phyloP scores from a whole-genome alignment of 2,888 invertebrate species.

The Timema cristinae region DNA sequence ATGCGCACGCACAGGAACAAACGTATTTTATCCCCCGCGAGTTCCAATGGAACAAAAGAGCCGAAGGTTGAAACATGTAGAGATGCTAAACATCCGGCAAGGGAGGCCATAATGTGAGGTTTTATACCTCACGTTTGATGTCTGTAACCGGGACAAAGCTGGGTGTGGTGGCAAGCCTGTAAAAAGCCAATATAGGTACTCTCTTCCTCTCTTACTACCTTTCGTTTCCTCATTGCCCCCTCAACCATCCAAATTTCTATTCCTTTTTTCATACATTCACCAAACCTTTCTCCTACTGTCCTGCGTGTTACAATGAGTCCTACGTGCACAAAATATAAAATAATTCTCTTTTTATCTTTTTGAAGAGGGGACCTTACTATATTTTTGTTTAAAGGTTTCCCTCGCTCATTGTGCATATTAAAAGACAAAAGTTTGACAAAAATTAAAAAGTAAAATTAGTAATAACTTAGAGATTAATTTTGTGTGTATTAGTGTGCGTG shows the following conservation, averaged over 20 bases:
- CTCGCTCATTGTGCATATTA: conserved; percentile 9
- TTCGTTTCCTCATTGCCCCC: not conserved
- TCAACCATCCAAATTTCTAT: not conserved
- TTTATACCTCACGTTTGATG: conserved; percentile 15
- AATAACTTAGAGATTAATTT: not conserved
- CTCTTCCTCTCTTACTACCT: conserved; percentile 3
- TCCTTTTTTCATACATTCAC: not conserved
- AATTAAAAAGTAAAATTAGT: not conserved
- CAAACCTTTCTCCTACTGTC: not conserved
- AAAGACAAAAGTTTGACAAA: conserved; percentile 3
- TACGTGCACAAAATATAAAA: conserved; percentile 14
- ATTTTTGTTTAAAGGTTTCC: conserved; percentile 16
- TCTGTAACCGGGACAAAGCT: not conserved
- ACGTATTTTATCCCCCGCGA: no score
- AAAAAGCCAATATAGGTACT: conserved; percentile 9
- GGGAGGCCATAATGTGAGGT: conserved; percentile 1
- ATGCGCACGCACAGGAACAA: no score
- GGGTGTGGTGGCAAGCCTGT: conserved; percentile 14
- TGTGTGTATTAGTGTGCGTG: not conserved
- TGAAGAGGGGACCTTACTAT: not conserved
- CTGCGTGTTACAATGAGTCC: not conserved
- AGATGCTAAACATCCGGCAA: conserved; percentile 14
- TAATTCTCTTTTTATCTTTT: not conserved
- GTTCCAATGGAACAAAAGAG: no score
- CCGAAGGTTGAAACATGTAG: not conserved